A percentile compares a stretch with the other conserved stretches of the same genome.
These are phyloP conservation scores for Scaptomyza flava DNA, from an alignment of 2,888 invertebrate genomes.

Conservation along the genomic window DNA sequence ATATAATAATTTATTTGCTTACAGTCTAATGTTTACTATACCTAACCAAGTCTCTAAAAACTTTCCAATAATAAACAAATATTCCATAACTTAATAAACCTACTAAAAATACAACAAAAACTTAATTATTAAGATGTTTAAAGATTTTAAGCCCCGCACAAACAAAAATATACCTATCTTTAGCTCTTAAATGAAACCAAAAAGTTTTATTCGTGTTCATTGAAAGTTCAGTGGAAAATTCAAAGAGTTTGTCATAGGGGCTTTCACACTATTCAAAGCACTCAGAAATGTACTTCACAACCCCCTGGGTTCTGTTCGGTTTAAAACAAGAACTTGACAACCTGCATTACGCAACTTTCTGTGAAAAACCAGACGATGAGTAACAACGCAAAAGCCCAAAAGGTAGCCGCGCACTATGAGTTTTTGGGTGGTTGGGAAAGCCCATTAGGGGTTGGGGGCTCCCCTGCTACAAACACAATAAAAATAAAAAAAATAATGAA, in stretches of 20 bases:
- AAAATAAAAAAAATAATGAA: neutral
- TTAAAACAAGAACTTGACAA: constrained; percentile 13
- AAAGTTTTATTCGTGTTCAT: no score
- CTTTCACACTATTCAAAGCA: neutral
- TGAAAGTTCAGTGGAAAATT: constrained; percentile 20
- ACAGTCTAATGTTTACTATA: no score
- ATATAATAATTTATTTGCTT: no score
- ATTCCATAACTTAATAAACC: no score
- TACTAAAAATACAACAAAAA: no score
- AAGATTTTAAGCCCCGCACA: no score
- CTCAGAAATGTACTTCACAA: neutral
- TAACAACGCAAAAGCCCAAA: constrained; percentile 54
- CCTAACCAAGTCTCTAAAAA: no score
- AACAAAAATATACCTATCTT: no score
- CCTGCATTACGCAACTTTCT: constrained; percentile 56
- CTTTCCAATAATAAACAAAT: no score
- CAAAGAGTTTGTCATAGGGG: neutral
- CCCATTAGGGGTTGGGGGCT: constrained; percentile 36
- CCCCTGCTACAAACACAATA: neutral
- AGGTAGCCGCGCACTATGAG: constrained; percentile 19
- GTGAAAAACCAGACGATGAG: constrained; percentile 18
- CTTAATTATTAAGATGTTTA: no score
- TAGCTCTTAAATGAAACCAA: no score
- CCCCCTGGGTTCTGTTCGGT: neutral
- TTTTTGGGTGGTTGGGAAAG: constrained; percentile 60